Base-by-base conservation (phyloP, 2,113 vertebrate genomes). In the Catharus bicknelli region DNA sequence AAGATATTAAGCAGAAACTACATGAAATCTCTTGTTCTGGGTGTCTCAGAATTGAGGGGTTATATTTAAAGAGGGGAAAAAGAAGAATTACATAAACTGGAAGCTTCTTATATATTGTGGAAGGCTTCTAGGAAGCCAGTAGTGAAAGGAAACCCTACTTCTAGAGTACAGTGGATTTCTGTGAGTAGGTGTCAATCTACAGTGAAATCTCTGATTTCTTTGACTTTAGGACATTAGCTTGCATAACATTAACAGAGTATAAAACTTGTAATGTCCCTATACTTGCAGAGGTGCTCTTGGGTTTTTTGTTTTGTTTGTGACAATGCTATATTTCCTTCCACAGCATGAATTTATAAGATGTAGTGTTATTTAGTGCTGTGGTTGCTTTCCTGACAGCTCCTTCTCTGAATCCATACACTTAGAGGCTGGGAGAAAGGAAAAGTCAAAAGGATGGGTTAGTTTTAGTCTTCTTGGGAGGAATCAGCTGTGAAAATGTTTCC, bases 401-500 rank as follows among this genome's bases (percentile, higher is more conserved):
- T 83, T 73, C 32, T 86, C 47, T 78, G 64, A 80, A 76, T 83
- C 20, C 15, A 9, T 72, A 26, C 21, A 32, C 4, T 38, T 34
- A 55, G 10, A 92, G 38, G 7, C 7, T 2, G 0, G 5, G 18
- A 73, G 17, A 93, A 83, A 54, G 22, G 23, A 59, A 47, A 85
- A 91, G 32, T 78, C 29, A 68, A 51, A 84, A 55, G 34, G 4
- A 38, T 48, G n/a, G 29, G 15, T 84, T 78, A 55, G 64, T 70
- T 90, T 88, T 62, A 61, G 47, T 70, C 34, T 93, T 92, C 34
- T 66, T 22, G 55, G 36, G 50, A 73, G 42, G 32, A 78, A 66
- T 50, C 38, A 48, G 36, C 55, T 92, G 55, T 10, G 25, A 91
- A 92, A 94, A 83, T 73, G 8, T 85, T 91, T 94, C 77, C 67